phyloP scores from a whole-genome alignment of 2,797 vertebrate species.

The Borostomias antarcticus region DNA sequence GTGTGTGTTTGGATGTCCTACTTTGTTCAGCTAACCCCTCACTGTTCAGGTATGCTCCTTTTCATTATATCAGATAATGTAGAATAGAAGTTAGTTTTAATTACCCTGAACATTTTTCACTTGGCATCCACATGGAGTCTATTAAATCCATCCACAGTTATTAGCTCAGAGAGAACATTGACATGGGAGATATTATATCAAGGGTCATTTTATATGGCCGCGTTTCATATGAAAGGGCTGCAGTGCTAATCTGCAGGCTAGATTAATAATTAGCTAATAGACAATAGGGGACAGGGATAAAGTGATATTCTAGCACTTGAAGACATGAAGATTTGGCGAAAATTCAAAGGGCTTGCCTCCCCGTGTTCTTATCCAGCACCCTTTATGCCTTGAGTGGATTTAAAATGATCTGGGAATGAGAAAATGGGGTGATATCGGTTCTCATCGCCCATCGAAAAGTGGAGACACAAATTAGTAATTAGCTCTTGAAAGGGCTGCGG shows the following conservation, averaged over 20 bases:
- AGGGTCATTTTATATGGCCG: slow-evolving; percentile 41
- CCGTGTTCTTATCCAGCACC: neutral
- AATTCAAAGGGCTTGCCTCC: neutral
- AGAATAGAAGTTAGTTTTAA: slow-evolving; percentile 33
- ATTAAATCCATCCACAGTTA: slow-evolving; percentile 39
- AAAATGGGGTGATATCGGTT: slow-evolving; percentile 14
- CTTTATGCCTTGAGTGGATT: neutral
- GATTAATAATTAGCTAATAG: neutral
- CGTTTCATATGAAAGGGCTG: slow-evolving; percentile 37
- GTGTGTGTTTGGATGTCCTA: neutral
- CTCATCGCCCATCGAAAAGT: neutral
- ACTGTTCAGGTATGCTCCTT: slow-evolving; percentile 20
- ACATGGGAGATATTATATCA: slow-evolving; percentile 50
- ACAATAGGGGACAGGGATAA: no score
- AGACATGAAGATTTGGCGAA: neutral
- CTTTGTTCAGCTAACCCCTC: slow-evolving; percentile 6
- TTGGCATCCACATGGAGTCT: slow-evolving; percentile 29
- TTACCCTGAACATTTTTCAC: slow-evolving; percentile 40
- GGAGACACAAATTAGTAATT: slow-evolving; percentile 13
- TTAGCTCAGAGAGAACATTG: slow-evolving; percentile 47
- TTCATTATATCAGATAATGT: slow-evolving; percentile 23
- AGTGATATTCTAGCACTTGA: slow-evolving; percentile 12
- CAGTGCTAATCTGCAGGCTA: slow-evolving; percentile 37
- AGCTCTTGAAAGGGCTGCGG: slow-evolving; percentile 13
- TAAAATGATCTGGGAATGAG: slow-evolving; percentile 8